Evolutionary conservation across 2,888 invertebrate genomes (phyloP), one percentile per base, ranked within the genome.

Genomic region (Sthenelais limicola): DNA sequence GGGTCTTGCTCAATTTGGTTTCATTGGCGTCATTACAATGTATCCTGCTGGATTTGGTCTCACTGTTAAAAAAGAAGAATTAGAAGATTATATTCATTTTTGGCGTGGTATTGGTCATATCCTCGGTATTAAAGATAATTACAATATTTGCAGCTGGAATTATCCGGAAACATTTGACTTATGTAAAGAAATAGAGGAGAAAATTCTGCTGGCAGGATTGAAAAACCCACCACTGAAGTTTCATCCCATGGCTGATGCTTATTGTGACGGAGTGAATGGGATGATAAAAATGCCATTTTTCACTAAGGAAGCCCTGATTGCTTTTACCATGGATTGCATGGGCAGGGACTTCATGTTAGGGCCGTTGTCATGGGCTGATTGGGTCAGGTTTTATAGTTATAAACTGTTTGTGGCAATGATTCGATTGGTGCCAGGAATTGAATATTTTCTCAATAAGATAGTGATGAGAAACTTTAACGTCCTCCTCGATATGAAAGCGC

Each of bases 1-100:
- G 91, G 93, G 93, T 0, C 85, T 96, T 12, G 95, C 96, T 0
- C 94, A 94, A 87, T 94, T 94, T 84, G 95, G 94, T 1, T 96
- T 96, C 84, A 91, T 96, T 83, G 96, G 95, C 0, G 92, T 92
- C 78, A 89, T 91, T 0, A 85, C 94, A 0, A 83, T 93, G 72
- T 88, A 88, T 72, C 90, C 90, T 0, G 90, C 92, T 72, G 86
- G 90, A 70, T 90, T 94, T 58, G 93, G 94, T 0, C 88, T 95
- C 18, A 86, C 90, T 9, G 90, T 91, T 2, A 90, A 89, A 12
- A 87, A 89, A 0, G 91, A 90, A 52, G 93, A 94, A 76, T 89
- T 94, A 82, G 92, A 93, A 68, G 93, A 92, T 0, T 93, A 94
- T 75, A 89, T 93, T 5, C 94, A 96, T 86, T 91, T 94, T 83